Evolutionary conservation across 2,888 invertebrate species (phyloP), one percentile per base, ranked within the genome.

Genomic region (Phengaris alcon): DNA sequence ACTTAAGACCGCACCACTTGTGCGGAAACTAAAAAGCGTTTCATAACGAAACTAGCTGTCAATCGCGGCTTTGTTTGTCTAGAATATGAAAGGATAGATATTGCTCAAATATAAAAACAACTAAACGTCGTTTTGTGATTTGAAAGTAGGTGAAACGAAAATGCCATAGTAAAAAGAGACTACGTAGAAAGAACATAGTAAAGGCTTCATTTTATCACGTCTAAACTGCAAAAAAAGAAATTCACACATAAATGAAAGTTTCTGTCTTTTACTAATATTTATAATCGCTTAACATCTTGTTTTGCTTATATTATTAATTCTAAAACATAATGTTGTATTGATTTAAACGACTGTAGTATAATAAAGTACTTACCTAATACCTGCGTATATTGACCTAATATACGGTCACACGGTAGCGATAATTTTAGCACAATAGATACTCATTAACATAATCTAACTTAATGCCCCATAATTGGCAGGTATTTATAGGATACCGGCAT

Each of bases 401-500:
- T 54, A 72, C 22, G 35, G 22, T 52, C 54, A 51, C 35, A 12
- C 35, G 70, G 35, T 72, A 54, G 72, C 72, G 15, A 22, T 72
- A 54, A 52, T 52, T 72, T 35, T 10, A 72, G 13, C 54, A 7
- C 54, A 51, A 52, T 51, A 22, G 22, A 1, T 22, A 10, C 12
- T 10, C 52, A 72, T 72, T 72, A 72, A 52, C 72, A 72, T 72
- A 72, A 52, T 72, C 72, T 72, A 35, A 72, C 35, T 52, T 72
- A 72, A 72, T 9, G 54, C 22, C 13, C 72, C 7, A 70, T 5
- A 35, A 35, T 35, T 35, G 4, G 35, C 51, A 64, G 13, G 35
- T 64, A 64, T 59, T 64, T 35, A 64, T 64, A 35, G 64, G 13
- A 64, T 6, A 12, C 2, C 35, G 12, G 35, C 35, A 5, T 64